Percentiles rank a stretch among this genome's conserved stretches.
Conservation (phyloP, 2,888 invertebrate species). For the Platynereis dumerilii region DNA sequence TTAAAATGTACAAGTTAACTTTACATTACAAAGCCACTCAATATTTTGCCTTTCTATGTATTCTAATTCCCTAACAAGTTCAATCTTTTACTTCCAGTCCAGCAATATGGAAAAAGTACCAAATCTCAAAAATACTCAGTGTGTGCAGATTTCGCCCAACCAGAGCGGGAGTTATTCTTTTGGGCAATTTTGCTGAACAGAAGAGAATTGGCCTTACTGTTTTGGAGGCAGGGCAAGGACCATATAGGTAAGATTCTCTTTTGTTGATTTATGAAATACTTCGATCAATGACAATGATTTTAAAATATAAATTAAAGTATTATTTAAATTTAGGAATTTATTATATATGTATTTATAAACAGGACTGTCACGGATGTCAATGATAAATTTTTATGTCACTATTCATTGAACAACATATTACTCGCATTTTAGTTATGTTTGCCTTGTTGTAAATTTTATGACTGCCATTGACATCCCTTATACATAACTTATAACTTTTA, state of each 20-base stretch:
- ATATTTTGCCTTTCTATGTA: background rate
- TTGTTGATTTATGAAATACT: too few species aligned
- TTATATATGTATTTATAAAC: too few species aligned
- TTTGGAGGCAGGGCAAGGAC: slow-evolving; percentile 57
- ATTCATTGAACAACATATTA: too few species aligned
- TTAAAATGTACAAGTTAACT: background rate
- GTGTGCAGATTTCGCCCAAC: slow-evolving; percentile 41
- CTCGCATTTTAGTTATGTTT: too few species aligned
- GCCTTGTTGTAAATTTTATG: too few species aligned
- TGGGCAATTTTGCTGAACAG: slow-evolving; percentile 62
- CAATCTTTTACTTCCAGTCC: slow-evolving; percentile 4
- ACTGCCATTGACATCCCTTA: too few species aligned
- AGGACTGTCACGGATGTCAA: too few species aligned
- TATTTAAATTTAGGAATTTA: too few species aligned
- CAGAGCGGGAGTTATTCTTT: slow-evolving; percentile 59
- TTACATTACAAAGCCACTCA: background rate
- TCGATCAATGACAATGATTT: slow-evolving; percentile 14
- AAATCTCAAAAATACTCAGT: background rate
- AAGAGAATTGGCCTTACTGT: slow-evolving; percentile 52
- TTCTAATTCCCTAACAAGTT: too few species aligned
- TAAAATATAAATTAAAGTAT: too few species aligned
- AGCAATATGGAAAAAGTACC: background rate
- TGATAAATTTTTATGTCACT: too few species aligned
- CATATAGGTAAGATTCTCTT: slow-evolving; percentile 49
- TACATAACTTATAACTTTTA: too few species aligned